Conservation (phyloP, 2,113 vertebrate species). For the Saimiri boliviensis region DNA sequence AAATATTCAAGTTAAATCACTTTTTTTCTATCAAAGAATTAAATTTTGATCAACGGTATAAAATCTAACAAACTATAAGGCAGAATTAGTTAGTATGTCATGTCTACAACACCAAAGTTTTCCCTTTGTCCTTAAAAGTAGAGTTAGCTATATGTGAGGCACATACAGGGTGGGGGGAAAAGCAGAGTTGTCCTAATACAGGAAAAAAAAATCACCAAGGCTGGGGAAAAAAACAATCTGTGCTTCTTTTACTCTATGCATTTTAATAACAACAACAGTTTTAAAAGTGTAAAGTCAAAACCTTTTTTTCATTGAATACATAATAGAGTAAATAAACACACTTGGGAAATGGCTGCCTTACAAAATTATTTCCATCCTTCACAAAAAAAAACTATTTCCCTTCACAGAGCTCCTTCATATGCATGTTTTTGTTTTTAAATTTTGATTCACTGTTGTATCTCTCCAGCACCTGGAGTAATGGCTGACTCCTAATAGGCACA, state of each 20-base stretch:
- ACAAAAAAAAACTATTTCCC: neutral
- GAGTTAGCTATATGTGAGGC: neutral
- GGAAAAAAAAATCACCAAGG: constrained; percentile 8
- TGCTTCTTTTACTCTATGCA: neutral
- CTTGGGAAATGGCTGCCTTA: constrained; percentile 7
- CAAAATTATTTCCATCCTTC: constrained; percentile 45
- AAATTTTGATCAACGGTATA: neutral
- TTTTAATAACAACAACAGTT: constrained; percentile 6
- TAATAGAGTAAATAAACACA: constrained; percentile 25
- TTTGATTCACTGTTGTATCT: neutral
- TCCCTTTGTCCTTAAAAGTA: neutral
- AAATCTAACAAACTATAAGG: neutral
- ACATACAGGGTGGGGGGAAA: neutral
- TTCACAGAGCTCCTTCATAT: neutral
- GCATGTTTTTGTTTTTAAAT: neutral
- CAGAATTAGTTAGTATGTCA: neutral
- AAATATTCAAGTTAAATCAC: neutral
- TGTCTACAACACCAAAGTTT: neutral
- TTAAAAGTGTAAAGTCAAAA: constrained; percentile 11
- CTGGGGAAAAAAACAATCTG: neutral
- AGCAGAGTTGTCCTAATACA: neutral
- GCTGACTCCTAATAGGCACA: neutral
- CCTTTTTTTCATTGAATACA: neutral
- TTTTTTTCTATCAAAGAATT: neutral
- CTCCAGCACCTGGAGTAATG: neutral